Percentiles rank a stretch among this genome's conserved stretches.
Evolutionary conservation across 2,113 vertebrate genomes (phyloP).

Genomic region (Salvelinus fontinalis): DNA sequence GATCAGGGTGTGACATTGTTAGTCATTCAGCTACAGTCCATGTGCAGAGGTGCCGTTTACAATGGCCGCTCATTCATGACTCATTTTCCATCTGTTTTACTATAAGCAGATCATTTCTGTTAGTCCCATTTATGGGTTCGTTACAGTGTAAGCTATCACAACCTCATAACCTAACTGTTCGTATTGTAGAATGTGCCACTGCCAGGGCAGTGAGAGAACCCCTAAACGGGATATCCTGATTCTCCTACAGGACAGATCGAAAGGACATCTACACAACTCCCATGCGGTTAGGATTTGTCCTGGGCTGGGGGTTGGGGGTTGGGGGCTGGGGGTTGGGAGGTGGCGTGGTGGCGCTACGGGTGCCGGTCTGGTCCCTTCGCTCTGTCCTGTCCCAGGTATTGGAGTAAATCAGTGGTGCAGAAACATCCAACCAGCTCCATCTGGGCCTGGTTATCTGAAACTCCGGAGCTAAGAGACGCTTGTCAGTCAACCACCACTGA

Average conservation of each 20-base stretch:
- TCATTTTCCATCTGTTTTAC: slow-evolving; percentile 3
- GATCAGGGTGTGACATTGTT: too few relatives aligned
- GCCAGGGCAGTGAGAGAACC: not conserved
- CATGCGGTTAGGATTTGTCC: slow-evolving; percentile 64
- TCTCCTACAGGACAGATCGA: slow-evolving; percentile 52
- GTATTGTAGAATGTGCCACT: not conserved
- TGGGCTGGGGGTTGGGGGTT: slow-evolving; percentile 5
- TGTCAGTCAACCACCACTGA: slow-evolving; percentile 39
- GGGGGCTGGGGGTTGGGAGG: slow-evolving; percentile 4
- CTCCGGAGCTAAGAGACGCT: slow-evolving; percentile 42
- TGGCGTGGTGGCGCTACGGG: not conserved
- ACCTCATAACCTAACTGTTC: slow-evolving; percentile 9
- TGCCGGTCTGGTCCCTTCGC: slow-evolving; percentile 13
- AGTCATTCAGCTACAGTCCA: not conserved
- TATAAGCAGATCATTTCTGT: slow-evolving; percentile 12
- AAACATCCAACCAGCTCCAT: slow-evolving; percentile 56
- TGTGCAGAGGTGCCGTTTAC: not conserved
- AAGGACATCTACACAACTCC: slow-evolving; percentile 54
- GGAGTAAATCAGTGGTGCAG: slow-evolving; percentile 60
- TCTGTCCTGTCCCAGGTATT: slow-evolving; percentile 37
- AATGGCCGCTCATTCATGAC: not conserved
- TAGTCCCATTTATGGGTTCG: slow-evolving; percentile 7
- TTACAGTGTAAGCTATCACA: slow-evolving; percentile 2
- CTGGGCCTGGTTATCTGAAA: slow-evolving; percentile 60
- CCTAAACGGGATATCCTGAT: slow-evolving; percentile 22